These are phyloP conservation scores for Trematomus loennbergii DNA, from an alignment of 2,113 vertebrate genomes.

Conservation along the genomic window DNA sequence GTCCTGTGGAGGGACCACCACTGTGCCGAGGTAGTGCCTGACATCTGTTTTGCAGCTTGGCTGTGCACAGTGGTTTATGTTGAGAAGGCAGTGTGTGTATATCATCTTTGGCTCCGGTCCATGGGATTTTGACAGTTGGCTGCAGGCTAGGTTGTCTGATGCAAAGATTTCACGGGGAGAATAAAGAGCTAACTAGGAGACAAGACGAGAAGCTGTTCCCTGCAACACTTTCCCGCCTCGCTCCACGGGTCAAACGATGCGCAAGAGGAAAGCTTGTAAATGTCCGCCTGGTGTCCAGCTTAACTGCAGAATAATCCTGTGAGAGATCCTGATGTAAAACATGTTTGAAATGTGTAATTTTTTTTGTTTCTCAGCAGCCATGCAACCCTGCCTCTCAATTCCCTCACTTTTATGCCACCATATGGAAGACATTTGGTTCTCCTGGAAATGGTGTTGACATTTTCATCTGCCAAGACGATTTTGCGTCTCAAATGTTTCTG, in stretches of 20 bases:
- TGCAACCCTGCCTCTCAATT: constrained; percentile 12
- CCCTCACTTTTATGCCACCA: constrained; percentile 53
- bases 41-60: constrained; percentile 84
- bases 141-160: constrained; percentile 62
- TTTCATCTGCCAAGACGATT: constrained; percentile 67
- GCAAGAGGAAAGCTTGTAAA: constrained; percentile 25
- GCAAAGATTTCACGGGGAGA: constrained; percentile 44
- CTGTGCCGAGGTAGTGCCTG: constrained; percentile 51
- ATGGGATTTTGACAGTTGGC: constrained; percentile 72
- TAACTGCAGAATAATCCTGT: constrained; percentile 17
- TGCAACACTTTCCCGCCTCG: neutral
- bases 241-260: constrained; percentile 28
- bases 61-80: constrained; percentile 69
- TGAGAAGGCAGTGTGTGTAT: constrained; percentile 74
- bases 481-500: constrained; percentile 31
- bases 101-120: constrained; percentile 76
- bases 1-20: constrained; percentile 62
- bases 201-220: constrained; percentile 16
- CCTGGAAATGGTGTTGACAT: constrained; percentile 66
- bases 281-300: constrained; percentile 4
- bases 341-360: constrained; percentile 42
- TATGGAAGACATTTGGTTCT: constrained; percentile 76
- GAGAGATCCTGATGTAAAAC: constrained; percentile 37
- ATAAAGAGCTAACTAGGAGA: constrained; percentile 29
- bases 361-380: constrained; percentile 26